Evolutionary conservation across 2,113 vertebrate genomes (phyloP), one percentile per base, ranked within the genome.

Genomic region (Macaca nemestrina): DNA sequence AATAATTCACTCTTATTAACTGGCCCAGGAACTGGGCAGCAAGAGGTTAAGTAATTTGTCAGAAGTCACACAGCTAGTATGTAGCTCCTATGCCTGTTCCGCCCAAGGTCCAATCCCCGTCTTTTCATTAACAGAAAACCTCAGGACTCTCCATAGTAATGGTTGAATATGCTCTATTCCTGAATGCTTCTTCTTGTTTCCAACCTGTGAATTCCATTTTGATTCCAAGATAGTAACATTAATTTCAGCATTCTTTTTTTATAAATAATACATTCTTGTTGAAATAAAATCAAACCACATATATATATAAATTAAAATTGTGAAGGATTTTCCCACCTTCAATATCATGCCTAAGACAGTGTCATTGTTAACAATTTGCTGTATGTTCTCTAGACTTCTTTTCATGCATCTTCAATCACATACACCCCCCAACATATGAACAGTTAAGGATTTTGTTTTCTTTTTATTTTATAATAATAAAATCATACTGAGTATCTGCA

Each of bases 391-490:
- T 10, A 59, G 52, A 30, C 22, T 50, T 85, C 50, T 70, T 23
- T 35, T 40, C 20, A 43, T 30, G 32, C 23, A 55, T 68, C 88
- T 80, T 70, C 91, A 30, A 80, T 52, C 30, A 67, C 27, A 43
- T 25, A 86, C 16, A 75, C 14, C 55, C 38, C 17, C 50, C 6
- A 80, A 5, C 40, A 57, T 17, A 76, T 57, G 64, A 81, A 59
- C 8, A 64, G 20, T 40, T 82, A 86, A 57, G 50, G 8, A 72
- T 35, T 87, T 35, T 78, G 11, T 38, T 70, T 61, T 57, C 27
- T 59, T 73, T 94, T 68, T 80, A 30, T 78, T 86, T 93, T 81
- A 73, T 10, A 89, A 94, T 85, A 93, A 57, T 57, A 94, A 89
- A 81, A 80, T 73, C 43, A 88, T 35, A 72, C 35, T 67, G 12